Percentiles rank a stretch among this genome's conserved stretches.
Evolutionary conservation across 2,797 vertebrate species (phyloP).

Genomic region (Eulemur coronatus): DNA sequence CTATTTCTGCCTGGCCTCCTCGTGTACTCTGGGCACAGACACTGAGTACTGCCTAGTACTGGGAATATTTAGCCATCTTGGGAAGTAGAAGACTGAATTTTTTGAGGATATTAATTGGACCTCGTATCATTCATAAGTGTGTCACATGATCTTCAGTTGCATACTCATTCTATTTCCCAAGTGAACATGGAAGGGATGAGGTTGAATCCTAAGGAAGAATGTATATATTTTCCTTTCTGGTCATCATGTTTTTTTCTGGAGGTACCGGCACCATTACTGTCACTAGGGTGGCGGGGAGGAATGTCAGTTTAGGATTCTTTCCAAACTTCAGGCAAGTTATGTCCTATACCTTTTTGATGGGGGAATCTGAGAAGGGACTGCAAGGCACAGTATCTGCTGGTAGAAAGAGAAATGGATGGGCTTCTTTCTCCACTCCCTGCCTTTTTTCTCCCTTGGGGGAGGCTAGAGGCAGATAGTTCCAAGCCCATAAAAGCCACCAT

Average conservation of each 20-base stretch:
- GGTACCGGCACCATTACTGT: rapidly evolving
- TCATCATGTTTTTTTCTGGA: neutral
- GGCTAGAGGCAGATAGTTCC: neutral
- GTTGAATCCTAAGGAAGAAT: neutral
- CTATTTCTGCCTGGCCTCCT: neutral
- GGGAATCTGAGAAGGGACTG: neutral
- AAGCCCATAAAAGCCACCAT: neutral
- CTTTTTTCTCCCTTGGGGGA: neutral
- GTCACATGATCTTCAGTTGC: neutral
- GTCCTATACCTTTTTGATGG: neutral
- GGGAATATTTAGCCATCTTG: neutral
- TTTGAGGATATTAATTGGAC: neutral
- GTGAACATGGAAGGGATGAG: neutral
- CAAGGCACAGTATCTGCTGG: neutral
- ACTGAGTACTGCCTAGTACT: neutral
- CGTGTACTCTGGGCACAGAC: neutral
- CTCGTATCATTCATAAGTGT: neutral
- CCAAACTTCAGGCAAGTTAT: neutral
- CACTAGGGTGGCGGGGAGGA: neutral
- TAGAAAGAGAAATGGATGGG: neutral
- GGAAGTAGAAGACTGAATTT: neutral
- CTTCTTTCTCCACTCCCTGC: neutral
- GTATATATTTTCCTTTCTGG: neutral
- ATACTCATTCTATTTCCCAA: neutral
- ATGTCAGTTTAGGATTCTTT: neutral